Evolutionary conservation across 2,113 vertebrate genomes (phyloP).

Genomic region (Numida meleagris): DNA sequence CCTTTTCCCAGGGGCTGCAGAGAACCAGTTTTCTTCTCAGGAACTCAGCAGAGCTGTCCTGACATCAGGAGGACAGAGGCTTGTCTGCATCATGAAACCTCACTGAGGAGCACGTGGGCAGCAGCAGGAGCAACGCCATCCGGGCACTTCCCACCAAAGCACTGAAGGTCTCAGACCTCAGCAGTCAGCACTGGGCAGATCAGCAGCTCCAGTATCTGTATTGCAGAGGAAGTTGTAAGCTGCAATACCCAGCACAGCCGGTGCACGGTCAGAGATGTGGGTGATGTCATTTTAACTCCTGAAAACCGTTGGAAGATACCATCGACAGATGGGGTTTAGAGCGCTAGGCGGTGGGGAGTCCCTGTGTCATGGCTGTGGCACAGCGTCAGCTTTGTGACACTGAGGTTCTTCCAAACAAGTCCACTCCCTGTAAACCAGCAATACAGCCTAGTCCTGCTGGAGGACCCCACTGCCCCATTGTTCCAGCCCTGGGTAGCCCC

Average conservation of each 20-base stretch:
- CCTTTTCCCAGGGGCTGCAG: accelerated
- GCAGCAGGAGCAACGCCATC: not conserved
- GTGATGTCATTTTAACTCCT: conserved; percentile 35
- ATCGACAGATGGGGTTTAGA: accelerated
- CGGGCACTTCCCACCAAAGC: not conserved
- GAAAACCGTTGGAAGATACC: not conserved
- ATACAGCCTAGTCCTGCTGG: not conserved
- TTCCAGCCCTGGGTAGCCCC: not conserved
- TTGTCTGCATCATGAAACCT: accelerated
- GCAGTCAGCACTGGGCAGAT: not conserved
- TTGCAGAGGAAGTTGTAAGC: not conserved
- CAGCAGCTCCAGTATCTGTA: accelerated
- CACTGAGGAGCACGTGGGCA: accelerated
- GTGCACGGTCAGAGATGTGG: not conserved
- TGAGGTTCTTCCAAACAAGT: accelerated
- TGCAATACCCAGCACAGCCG: conserved; percentile 15
- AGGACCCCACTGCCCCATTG: not conserved
- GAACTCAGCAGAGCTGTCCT: not conserved
- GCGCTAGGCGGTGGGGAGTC: accelerated
- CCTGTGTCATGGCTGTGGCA: accelerated
- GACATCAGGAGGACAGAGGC: not conserved
- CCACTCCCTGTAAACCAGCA: not conserved
- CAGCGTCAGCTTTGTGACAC: not conserved
- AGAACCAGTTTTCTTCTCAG: not conserved
- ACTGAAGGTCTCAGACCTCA: not conserved